Conservation (phyloP, 2,113 vertebrate genomes). For the Aviceda subcristata region DNA sequence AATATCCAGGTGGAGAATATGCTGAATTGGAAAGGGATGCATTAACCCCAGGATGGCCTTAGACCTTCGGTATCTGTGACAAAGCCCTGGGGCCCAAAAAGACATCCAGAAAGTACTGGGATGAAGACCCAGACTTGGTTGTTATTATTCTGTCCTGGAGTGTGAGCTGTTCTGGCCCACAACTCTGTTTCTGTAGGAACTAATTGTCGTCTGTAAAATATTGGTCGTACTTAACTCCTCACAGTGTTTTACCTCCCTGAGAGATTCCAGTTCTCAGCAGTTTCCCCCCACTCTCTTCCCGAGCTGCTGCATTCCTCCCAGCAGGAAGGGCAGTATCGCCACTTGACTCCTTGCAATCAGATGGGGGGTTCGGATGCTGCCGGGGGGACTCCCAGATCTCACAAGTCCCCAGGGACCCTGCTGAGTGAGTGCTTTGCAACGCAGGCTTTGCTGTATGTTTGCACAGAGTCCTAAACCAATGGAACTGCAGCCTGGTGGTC, state of each 20-base stretch:
- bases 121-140: background rate
- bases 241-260: background rate
- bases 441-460: background rate
- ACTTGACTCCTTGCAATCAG: accelerated
- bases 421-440: background rate
- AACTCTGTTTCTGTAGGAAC: background rate
- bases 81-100: background rate
- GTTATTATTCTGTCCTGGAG: background rate
- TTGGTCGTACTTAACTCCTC: background rate
- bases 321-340: background rate
- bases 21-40: background rate
- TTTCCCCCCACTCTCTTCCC: background rate
- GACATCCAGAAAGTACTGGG: background rate
- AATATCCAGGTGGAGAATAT: background rate
- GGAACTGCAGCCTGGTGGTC: background rate
- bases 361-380: no score
- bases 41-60: background rate
- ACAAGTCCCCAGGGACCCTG: background rate
- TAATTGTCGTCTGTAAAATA: background rate
- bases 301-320: background rate
- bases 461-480: background rate
- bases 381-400: background rate
- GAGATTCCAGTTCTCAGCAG: background rate
- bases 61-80: background rate
- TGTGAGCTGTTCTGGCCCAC: background rate